Conservation (phyloP, 1,140 invertebrate genomes). For the Ceratina calcarata region DNA sequence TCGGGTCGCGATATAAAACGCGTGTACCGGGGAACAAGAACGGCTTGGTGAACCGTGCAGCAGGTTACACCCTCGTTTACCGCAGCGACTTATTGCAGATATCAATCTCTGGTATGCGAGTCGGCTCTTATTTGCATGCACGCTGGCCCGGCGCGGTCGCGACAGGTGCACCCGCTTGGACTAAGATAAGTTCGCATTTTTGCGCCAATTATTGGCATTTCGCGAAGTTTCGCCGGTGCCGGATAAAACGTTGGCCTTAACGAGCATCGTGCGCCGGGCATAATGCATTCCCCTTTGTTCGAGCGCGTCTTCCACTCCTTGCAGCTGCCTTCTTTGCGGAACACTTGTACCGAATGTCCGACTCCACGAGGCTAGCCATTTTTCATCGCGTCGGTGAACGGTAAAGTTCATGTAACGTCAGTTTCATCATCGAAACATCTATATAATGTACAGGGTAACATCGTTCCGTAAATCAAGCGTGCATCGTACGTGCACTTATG, state of each 20-base stretch:
- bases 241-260: slow-evolving; percentile 59
- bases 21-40: slow-evolving; percentile 18
- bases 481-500: no score
- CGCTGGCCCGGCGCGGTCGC: slow-evolving; percentile 38
- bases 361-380: background rate
- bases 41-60: slow-evolving; percentile 43
- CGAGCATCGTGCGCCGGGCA: slow-evolving; percentile 53
- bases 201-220: slow-evolving; percentile 77
- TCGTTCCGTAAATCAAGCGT: no score
- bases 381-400: slow-evolving; percentile 14
- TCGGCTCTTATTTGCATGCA: slow-evolving; percentile 68
- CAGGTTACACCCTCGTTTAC: slow-evolving; percentile 62
- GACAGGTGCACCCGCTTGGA: slow-evolving; percentile 67
- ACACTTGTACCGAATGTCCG: background rate
- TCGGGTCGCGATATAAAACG: slow-evolving; percentile 13
- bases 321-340: slow-evolving; percentile 48
- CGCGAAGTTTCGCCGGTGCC: slow-evolving; percentile 58
- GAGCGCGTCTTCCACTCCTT: slow-evolving; percentile 8
- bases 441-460: slow-evolving; percentile 8
- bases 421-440: background rate
- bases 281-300: slow-evolving; percentile 57
- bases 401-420: background rate
- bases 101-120: slow-evolving; percentile 67
- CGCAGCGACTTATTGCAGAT: slow-evolving; percentile 64
- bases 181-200: slow-evolving; percentile 71